These are phyloP conservation scores for Lethrus apterus DNA, from an alignment of 1,140 invertebrate species.

Conservation along the genomic window DNA sequence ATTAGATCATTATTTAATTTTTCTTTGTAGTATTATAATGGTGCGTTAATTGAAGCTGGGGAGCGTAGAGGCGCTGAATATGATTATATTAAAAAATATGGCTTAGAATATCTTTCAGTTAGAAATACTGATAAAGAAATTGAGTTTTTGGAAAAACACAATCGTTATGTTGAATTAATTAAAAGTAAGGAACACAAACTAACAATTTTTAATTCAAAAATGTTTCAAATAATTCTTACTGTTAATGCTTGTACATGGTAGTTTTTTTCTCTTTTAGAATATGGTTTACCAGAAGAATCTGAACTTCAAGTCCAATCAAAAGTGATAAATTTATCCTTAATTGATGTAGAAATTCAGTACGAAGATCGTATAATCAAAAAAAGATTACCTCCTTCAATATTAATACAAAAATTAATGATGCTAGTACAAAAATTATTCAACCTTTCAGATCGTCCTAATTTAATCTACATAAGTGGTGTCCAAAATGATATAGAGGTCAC, in stretches of 20 bases:
- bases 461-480: conserved; percentile 48
- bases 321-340: conserved; percentile 62
- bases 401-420: conserved; percentile 72
- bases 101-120: conserved; percentile 59
- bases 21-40: conserved; percentile 56
- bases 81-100: conserved; percentile 78
- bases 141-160: conserved; percentile 64
- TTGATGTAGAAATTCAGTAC: conserved; percentile 53
- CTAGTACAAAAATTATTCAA: conserved; percentile 64
- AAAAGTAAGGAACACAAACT: conserved; percentile 47
- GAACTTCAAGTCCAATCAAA: conserved; percentile 54
- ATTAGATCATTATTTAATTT: conserved; percentile 12
- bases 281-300: conserved; percentile 69
- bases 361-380: conserved; percentile 54
- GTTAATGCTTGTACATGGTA: conserved; percentile 8
- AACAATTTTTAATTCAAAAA: too few species aligned
- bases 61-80: conserved; percentile 78
- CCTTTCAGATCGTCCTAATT: conserved; percentile 41
- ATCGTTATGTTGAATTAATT: conserved; percentile 57
- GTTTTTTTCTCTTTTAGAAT: conserved; percentile 54
- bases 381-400: conserved; percentile 69
- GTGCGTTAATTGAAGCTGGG: conserved; percentile 54
- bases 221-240: conserved; percentile 17
- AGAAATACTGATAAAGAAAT: conserved; percentile 43
- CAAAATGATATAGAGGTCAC: conserved; percentile 60